A percentile compares a stretch with the other conserved stretches of the same genome.
Evolutionary conservation across 2,797 vertebrate species (phyloP).

Genomic region (Antennarius maculatus): DNA sequence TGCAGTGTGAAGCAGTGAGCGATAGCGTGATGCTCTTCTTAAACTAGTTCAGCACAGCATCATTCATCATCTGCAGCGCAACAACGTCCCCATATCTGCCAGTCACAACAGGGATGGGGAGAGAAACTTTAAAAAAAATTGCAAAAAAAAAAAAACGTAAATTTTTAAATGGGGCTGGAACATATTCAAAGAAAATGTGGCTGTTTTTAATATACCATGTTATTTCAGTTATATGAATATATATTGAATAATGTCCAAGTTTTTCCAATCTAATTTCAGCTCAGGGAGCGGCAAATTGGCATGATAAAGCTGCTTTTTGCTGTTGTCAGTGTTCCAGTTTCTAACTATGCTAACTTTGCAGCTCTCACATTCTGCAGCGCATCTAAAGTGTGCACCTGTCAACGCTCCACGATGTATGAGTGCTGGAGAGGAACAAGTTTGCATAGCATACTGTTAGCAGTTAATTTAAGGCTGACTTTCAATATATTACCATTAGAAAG

Average conservation of each 20-base stretch:
- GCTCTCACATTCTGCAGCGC: slow-evolving; percentile 31
- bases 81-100: slow-evolving; percentile 59
- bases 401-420: background rate
- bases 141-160: background rate
- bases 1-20: slow-evolving; percentile 73
- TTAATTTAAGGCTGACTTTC: slow-evolving; percentile 54
- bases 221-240: slow-evolving; percentile 7
- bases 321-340: slow-evolving; percentile 27
- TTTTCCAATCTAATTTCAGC: background rate
- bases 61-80: slow-evolving; percentile 74
- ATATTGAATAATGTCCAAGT: background rate
- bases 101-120: slow-evolving; percentile 66
- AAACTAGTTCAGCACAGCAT: slow-evolving; percentile 77
- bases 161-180: slow-evolving; percentile 19
- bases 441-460: slow-evolving; percentile 39
- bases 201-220: slow-evolving; percentile 5
- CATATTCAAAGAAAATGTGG: slow-evolving; percentile 7
- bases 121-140: too few species aligned
- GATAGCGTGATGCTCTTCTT: slow-evolving; percentile 75
- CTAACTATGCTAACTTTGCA: slow-evolving; percentile 37
- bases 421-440: slow-evolving; percentile 24
- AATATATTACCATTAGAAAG: slow-evolving; percentile 22
- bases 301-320: slow-evolving; percentile 26
- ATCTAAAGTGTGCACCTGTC: slow-evolving; percentile 12
- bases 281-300: slow-evolving; percentile 10